These are phyloP conservation scores for Stenopsyche tienmushanensis DNA, from an alignment of 1,140 invertebrate genomes.

Conservation along the genomic window DNA sequence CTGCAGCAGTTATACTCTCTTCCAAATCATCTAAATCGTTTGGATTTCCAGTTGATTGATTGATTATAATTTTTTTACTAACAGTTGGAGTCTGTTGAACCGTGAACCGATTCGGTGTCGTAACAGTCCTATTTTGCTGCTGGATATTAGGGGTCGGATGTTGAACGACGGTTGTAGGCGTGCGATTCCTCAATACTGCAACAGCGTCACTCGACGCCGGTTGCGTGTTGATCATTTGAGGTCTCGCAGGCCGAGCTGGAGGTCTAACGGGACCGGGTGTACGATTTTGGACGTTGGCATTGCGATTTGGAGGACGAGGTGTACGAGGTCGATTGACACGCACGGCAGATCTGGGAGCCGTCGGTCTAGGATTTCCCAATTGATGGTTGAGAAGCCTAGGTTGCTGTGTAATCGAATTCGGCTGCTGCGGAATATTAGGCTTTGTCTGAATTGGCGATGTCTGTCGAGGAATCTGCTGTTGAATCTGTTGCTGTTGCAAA, in stretches of 20 bases:
- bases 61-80: constrained; percentile 49
- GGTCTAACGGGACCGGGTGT: background rate
- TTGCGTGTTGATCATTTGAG: background rate
- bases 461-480: constrained; percentile 43
- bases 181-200: background rate
- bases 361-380: constrained; percentile 6
- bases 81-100: constrained; percentile 45
- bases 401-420: constrained; percentile 12
- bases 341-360: constrained; percentile 1
- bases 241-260: constrained; percentile 4
- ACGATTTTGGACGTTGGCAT: background rate
- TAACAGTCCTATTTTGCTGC: background rate
- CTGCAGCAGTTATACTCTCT: constrained; percentile 54
- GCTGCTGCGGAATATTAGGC: constrained; percentile 42
- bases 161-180: background rate
- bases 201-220: background rate
- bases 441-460: constrained; percentile 41
- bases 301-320: background rate
- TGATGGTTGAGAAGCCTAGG: constrained; percentile 34
- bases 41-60: constrained; percentile 45
- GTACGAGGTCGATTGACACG: background rate
- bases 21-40: constrained; percentile 55
- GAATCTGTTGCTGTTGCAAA: constrained; percentile 47
- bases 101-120: constrained; percentile 46
- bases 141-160: constrained; percentile 4